phyloP scores from a whole-genome alignment of 2,888 invertebrate species.

The Eumerus sabulonum region DNA sequence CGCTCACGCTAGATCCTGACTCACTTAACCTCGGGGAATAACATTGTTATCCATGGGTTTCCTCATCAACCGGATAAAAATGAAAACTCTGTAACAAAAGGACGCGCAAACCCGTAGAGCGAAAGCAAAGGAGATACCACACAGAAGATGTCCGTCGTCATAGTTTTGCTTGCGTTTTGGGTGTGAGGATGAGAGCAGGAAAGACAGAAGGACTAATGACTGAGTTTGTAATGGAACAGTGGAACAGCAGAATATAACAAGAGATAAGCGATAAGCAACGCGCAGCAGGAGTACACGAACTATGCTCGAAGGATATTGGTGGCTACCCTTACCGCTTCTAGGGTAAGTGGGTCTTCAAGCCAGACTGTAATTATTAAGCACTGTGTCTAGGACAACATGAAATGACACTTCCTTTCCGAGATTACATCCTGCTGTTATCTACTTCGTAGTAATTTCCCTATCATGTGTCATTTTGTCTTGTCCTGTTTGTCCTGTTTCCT shows the following conservation, averaged over 20 bases:
- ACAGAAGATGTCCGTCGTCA: conserved; percentile 40
- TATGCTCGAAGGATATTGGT: conserved; percentile 11
- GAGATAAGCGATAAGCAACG: conserved; percentile 45
- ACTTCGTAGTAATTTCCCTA: conserved; percentile 68
- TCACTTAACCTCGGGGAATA: conserved; percentile 59
- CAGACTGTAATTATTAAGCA: conserved; percentile 57
- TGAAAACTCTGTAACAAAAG: neutral
- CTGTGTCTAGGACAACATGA: conserved; percentile 66
- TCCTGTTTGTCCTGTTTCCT: conserved; percentile 46
- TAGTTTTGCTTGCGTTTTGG: conserved; percentile 12
- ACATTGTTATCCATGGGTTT: conserved; percentile 47
- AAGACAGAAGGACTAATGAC: too few relatives aligned
- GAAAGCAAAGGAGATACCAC: conserved; percentile 49
- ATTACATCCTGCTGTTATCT: conserved; percentile 69
- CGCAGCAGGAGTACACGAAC: conserved; percentile 56
- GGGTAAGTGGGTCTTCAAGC: conserved; percentile 5
- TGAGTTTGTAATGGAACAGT: neutral
- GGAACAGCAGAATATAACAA: too few relatives aligned
- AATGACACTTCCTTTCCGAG: conserved; percentile 69
- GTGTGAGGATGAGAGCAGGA: too few relatives aligned
- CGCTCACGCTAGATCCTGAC: conserved; percentile 25
- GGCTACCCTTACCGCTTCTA: neutral
- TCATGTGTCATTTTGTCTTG: conserved; percentile 43
- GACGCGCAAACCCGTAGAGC: neutral
- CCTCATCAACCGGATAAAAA: conserved; percentile 15